Evolutionary conservation across 2,797 vertebrate species (phyloP).

Genomic region (Anguilla marmorata): DNA sequence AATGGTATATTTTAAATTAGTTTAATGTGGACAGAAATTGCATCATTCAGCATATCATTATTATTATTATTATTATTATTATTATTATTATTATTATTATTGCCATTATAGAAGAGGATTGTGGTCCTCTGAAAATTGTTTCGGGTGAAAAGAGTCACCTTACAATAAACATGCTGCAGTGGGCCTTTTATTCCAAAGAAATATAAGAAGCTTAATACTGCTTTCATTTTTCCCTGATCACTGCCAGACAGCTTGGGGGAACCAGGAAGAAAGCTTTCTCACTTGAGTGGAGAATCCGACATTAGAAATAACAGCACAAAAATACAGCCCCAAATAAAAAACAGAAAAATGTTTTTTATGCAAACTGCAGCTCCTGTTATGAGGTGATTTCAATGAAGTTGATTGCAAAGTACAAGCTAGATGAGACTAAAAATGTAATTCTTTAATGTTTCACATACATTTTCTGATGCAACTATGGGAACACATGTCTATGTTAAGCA

Average conservation of each 20-base stretch:
- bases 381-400: not conserved
- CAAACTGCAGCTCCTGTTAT: not conserved
- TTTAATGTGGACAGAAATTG: not conserved
- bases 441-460: not conserved
- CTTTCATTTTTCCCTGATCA: not conserved
- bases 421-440: not conserved
- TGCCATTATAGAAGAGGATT: not conserved
- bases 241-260: conserved; percentile 8
- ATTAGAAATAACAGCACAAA: not conserved
- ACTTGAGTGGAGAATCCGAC: not conserved
- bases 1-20: too few species aligned
- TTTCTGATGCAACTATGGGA: not conserved
- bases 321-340: not conserved
- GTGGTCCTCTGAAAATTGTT: not conserved
- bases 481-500: not conserved
- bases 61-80: too few species aligned
- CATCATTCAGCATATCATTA: not conserved
- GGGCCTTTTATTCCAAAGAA: conserved; percentile 4
- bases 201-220: conserved; percentile 14
- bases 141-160: not conserved
- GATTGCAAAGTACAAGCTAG: not conserved
- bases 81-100: not conserved
- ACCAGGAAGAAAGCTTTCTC: conserved; percentile 14
- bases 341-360: not conserved
- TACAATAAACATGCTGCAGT: not conserved